Evolutionary conservation across 1,140 invertebrate species (phyloP).

Genomic region (Proales similis): DNA sequence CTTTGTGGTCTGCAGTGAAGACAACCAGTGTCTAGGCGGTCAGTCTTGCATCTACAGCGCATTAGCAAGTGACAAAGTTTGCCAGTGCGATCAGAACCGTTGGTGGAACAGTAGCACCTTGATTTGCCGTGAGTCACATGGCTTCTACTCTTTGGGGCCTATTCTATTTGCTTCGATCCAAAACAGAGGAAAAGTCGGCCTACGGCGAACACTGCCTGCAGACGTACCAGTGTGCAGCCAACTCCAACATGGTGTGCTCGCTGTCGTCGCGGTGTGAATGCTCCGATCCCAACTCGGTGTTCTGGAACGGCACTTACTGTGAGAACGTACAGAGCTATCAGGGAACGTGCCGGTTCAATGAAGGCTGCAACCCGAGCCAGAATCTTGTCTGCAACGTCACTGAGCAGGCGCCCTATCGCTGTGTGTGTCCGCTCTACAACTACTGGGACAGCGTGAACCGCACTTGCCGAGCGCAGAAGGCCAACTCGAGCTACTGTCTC

Average conservation of each 20-base stretch:
- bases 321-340: slow-evolving; percentile 4
- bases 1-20: too few relatives aligned
- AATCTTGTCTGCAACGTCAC: slow-evolving; percentile 7
- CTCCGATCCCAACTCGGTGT: slow-evolving; percentile 6
- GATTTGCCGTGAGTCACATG: too few relatives aligned
- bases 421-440: background rate
- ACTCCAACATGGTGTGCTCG: slow-evolving; percentile 6
- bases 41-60: too few relatives aligned
- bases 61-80: too few relatives aligned
- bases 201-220: background rate
- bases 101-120: too few relatives aligned
- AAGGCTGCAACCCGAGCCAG: slow-evolving; percentile 1
- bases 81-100: too few relatives aligned
- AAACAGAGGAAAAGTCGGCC: slow-evolving; percentile 4
- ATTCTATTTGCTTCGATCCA: too few relatives aligned
- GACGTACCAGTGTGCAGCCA: background rate
- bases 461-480: background rate
- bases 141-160: too few relatives aligned
- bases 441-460: background rate
- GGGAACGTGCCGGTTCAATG: background rate
- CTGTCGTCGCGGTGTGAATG: background rate
- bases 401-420: slow-evolving; percentile 9
- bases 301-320: slow-evolving; percentile 28
- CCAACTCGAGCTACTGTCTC: background rate
- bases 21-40: too few relatives aligned